Evolutionary conservation across 2,888 invertebrate species (phyloP).

Genomic region (Plemyria rubiginata): DNA sequence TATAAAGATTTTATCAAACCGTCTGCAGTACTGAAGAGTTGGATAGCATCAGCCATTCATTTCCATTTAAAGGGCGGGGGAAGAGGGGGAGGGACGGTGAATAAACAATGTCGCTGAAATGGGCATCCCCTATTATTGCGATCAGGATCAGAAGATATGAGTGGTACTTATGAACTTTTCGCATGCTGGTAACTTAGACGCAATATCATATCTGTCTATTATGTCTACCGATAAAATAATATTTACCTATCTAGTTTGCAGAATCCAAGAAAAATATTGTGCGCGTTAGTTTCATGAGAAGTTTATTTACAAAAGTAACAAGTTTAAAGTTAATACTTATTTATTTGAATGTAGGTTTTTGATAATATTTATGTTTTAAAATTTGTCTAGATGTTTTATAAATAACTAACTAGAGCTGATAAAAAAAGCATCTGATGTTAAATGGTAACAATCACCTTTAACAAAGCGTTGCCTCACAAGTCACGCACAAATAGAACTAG

Average conservation of each 20-base stretch:
- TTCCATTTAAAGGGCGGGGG: constrained; percentile 34
- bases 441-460: no score
- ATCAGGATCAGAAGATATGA: constrained; percentile 34
- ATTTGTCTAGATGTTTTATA: no score
- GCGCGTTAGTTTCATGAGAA: no score
- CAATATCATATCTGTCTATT: constrained; percentile 4
- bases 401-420: no score
- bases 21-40: constrained; percentile 14
- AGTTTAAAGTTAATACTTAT: no score
- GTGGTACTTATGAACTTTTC: constrained; percentile 21
- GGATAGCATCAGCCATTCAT: constrained; percentile 24
- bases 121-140: constrained; percentile 26
- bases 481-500: no score
- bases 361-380: no score
- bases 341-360: no score
- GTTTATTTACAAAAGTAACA: no score
- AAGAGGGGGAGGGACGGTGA: constrained; percentile 18
- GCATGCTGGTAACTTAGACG: constrained; percentile 6
- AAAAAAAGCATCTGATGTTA: no score
- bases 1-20: constrained; percentile 21
- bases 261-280: not conserved
- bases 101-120: constrained; percentile 34
- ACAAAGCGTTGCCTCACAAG: no score
- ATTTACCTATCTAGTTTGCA: not conserved
- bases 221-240: not conserved